Base-by-base conservation (phyloP, 2,797 vertebrate genomes). In the Antrozous pallidus region DNA sequence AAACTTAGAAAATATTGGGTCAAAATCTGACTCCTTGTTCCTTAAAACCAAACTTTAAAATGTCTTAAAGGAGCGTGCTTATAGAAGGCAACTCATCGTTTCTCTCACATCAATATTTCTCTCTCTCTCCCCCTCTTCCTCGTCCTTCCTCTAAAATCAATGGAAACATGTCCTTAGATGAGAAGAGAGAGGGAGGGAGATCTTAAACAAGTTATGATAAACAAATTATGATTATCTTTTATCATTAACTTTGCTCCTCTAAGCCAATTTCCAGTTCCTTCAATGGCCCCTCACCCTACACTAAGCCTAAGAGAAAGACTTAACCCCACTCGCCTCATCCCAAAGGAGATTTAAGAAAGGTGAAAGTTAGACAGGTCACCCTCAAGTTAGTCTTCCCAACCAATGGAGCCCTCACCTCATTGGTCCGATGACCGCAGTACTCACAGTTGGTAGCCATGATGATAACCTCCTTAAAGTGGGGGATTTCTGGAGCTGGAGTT, bases 371-470 rank as follows among this genome's bases (percentile, higher is more conserved):
- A 70, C 31, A n/a, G 17, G 9, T 61, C 20, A 82, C 8, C 31
- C 80, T 82, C 54, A 61, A 78, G 84, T 40, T 69, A 83, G 2
- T 61, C 67, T 81, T 56, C 36, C 36, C 45, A 65, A 79, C 38
- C 0, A 3, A 54, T 2, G 9, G 54, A 20, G 36, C 14, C 61
- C 98, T 96, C 83, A 98, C 99, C 98, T 99, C 99, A 0, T 99
- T 99, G n/a, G 99, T 99, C 83, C 99, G 98, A 96, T 99, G 99
- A 78, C 99, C 98, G 0, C 99, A 99, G 91, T 97, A 97, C 92
- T 99, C 99, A 0, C 99, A 99, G 98, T 98, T 99, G 0, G 99
- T 99, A 58, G 99, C 99, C 99, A 99, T 99, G 97, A 99, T 99
- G 92, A 99, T 97, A 73, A 99, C 99, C 45, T 99, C 99, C 96